These are phyloP conservation scores for Sturmia bella DNA, from an alignment of 2,888 invertebrate genomes.

Conservation along the genomic window DNA sequence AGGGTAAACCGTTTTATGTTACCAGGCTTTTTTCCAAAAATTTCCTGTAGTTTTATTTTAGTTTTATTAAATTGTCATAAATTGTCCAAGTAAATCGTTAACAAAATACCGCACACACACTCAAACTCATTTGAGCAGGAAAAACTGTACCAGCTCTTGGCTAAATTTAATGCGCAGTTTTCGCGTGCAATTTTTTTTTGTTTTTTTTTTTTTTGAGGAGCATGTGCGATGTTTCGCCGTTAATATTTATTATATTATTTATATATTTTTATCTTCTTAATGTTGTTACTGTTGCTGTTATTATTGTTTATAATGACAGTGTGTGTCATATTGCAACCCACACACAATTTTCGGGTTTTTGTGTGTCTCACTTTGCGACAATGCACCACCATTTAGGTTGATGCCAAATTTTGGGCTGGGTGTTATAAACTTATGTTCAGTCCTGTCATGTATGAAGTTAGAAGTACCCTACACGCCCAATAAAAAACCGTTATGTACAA, in stretches of 20 bases:
- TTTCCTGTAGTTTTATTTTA: constrained; percentile 59
- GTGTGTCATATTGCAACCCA: constrained; percentile 80
- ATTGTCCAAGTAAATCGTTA: constrained; percentile 57
- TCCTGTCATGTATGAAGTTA: not conserved
- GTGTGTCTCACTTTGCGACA: constrained; percentile 37
- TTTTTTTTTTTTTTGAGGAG: constrained; percentile 23
- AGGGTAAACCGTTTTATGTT: constrained; percentile 36
- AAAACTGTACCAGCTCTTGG: constrained; percentile 46
- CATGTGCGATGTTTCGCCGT: constrained; percentile 50
- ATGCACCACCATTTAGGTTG: constrained; percentile 49
- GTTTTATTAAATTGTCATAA: constrained; percentile 64
- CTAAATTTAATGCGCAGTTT: constrained; percentile 51
- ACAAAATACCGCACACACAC: constrained; percentile 19
- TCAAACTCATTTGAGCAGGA: not conserved
- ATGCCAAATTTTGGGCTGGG: constrained; percentile 6
- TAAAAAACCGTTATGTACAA: no score
- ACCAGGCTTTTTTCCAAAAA: constrained; percentile 22
- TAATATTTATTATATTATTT: constrained; percentile 42
- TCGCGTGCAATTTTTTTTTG: not conserved
- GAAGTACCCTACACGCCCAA: not conserved
- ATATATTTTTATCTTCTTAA: constrained; percentile 29
- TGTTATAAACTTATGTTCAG: constrained; percentile 9
- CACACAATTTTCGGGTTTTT: constrained; percentile 71
- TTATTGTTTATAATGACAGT: constrained; percentile 77
- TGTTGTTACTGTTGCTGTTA: constrained; percentile 72